Evolutionary conservation across 2,888 invertebrate species (phyloP).

Genomic region (Allolobophora icterica): DNA sequence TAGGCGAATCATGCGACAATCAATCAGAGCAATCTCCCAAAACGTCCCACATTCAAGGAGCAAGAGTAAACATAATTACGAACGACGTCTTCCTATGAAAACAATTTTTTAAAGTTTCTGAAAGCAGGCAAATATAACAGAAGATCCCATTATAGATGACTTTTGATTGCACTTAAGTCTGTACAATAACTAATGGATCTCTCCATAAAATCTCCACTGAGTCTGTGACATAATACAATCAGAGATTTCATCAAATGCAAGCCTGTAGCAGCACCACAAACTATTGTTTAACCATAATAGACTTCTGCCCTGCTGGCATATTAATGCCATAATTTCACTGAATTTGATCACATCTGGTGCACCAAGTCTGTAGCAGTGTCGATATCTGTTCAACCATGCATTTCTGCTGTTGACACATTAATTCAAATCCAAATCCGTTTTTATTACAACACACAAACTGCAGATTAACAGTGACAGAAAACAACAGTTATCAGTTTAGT

Average conservation of each 20-base stretch:
- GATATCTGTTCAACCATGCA: too few species aligned
- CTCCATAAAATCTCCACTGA: background rate
- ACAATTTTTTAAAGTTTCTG: background rate
- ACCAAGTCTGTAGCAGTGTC: too few species aligned
- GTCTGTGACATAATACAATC: constrained; percentile 5
- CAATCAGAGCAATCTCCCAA: background rate
- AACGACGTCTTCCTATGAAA: background rate
- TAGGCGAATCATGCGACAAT: background rate
- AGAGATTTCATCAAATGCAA: background rate
- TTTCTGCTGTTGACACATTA: too few species aligned
- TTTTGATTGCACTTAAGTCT: background rate
- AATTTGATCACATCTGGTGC: background rate
- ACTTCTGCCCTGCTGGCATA: background rate
- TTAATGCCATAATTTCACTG: background rate
- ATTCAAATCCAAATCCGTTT: too few species aligned
- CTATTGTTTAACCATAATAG: background rate
- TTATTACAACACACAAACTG: too few species aligned
- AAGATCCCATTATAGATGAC: background rate
- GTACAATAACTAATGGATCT: background rate
- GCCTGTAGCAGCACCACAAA: background rate
- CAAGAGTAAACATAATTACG: background rate
- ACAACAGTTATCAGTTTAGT: too few species aligned
- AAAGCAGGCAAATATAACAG: background rate
- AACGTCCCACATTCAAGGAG: background rate
- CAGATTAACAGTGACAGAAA: too few species aligned